Conservation (phyloP, 2,113 vertebrate genomes). For the Dascyllus trimaculatus region DNA sequence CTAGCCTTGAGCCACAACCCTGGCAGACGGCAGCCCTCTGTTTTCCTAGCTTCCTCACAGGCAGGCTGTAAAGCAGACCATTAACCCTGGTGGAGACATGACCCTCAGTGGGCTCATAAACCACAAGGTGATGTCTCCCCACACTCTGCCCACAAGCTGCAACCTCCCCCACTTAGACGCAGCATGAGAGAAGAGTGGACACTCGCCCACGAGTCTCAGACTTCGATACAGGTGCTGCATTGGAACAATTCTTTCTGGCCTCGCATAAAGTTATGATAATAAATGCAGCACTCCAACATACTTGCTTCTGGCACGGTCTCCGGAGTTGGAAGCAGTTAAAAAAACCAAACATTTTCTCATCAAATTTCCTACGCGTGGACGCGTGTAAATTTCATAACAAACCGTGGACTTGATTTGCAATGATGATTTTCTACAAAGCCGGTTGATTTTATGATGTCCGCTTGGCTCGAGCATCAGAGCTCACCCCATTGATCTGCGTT, state of each 20-base stretch:
- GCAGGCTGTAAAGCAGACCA: conserved; percentile 68
- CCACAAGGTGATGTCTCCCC: conserved; percentile 53
- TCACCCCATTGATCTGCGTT: conserved; percentile 56
- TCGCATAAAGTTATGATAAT: conserved; percentile 17
- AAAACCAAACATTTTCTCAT: background rate
- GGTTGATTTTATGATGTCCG: conserved; percentile 57
- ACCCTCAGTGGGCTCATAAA: conserved; percentile 66
- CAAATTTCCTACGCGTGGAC: conserved; percentile 9
- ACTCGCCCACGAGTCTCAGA: background rate
- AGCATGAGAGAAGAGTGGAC: conserved; percentile 17
- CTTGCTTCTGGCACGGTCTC: background rate
- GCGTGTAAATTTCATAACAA: conserved; percentile 35
- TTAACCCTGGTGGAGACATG: conserved; percentile 72
- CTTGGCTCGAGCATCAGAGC: conserved; percentile 50
- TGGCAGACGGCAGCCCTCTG: conserved; percentile 28
- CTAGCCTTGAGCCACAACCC: conserved; percentile 37
- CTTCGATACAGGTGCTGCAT: conserved; percentile 35
- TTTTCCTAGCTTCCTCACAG: conserved; percentile 58
- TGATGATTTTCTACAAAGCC: conserved; percentile 63
- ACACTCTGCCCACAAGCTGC: conserved; percentile 40
- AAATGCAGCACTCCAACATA: background rate
- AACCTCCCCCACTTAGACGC: conserved; percentile 30
- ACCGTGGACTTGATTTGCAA: conserved; percentile 30
- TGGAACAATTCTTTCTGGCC: background rate
- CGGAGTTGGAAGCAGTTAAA: background rate